A percentile compares a stretch with the other conserved stretches of the same genome.
Evolutionary conservation across 2,113 vertebrate species (phyloP).

Genomic region (Perccottus glenii): DNA sequence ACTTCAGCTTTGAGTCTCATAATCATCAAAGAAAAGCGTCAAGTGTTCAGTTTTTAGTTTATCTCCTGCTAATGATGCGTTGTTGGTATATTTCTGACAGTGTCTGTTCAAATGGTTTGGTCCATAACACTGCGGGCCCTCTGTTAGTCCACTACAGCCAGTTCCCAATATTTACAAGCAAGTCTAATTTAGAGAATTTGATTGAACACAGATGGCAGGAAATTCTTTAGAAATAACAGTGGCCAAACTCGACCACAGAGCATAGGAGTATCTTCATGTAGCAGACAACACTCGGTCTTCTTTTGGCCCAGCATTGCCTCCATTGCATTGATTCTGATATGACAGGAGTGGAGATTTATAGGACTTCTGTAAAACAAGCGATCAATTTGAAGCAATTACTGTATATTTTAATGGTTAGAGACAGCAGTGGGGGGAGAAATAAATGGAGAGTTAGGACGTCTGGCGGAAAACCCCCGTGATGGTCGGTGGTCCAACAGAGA

Average conservation of each 20-base stretch:
- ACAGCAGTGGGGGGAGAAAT: constrained; percentile 71
- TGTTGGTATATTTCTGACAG: constrained; percentile 47
- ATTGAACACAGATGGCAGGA: constrained; percentile 98
- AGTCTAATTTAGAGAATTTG: constrained; percentile 92
- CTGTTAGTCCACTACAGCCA: constrained; percentile 81
- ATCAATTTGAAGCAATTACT: constrained; percentile 91
- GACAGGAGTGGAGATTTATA: constrained; percentile 86
- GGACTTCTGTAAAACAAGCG: constrained; percentile 91
- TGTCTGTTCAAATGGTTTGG: constrained; percentile 52
- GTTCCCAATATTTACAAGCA: constrained; percentile 95
- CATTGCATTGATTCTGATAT: constrained; percentile 84
- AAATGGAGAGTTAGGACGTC: constrained; percentile 67
- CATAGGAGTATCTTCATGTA: constrained; percentile 87
- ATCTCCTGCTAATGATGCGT: constrained; percentile 15
- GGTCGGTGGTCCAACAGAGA: constrained; percentile 65
- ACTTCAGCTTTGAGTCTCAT: too few species aligned
- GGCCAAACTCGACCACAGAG: constrained; percentile 93
- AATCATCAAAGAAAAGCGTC: too few species aligned
- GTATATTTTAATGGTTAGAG: constrained; percentile 66
- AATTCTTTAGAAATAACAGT: constrained; percentile 98
- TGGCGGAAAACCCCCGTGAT: constrained; percentile 53
- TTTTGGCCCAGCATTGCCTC: constrained; percentile 58
- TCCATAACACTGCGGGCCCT: constrained; percentile 77
- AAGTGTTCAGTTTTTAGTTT: not conserved
- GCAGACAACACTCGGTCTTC: constrained; percentile 82